Evolutionary conservation across 2,797 vertebrate species (phyloP), one percentile per base, ranked within the genome.

Genomic region (Cephalopachus bancanus): DNA sequence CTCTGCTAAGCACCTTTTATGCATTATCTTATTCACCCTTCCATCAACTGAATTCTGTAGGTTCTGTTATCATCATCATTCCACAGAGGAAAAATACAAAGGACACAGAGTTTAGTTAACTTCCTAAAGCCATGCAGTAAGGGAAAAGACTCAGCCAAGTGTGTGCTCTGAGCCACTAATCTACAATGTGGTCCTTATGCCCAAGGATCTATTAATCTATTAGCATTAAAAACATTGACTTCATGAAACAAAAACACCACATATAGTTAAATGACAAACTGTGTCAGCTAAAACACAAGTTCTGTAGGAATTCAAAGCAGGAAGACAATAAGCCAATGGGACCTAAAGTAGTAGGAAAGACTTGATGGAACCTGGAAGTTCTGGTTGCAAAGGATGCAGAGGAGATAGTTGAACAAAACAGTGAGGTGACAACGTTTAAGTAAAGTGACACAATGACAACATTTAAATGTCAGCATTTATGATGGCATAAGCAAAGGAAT

Each of bases 401-500:
- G 55, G 49, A 91, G 83, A 83, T 71, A 28, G 33, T 30, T 78
- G 26, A 93, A 92, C 28, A 94, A 64, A 83, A 83, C 62, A 37
- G 15, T 57, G 0, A 84, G 10, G 28, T 53, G 7, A 76, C 1
- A 10, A 15, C 57, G 53, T 89, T 71, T 88, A 67, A 92, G 16
- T 24, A 74, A 74, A 83, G 64, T 51, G 49, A 17, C 53, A 44
- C 17, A 28, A 55, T n/a, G 86, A 67, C 24, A 20, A 30, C 84
- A 59, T 71, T 88, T 90, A 78, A 75, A 80, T 89, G 80, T 80
- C 51, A 51, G 60, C 71, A 44, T 75, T 87, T 90, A 72, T n/a
- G 30, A 33, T 62, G 51, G n/a, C 28, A 17, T 30, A 72, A 87
- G 28, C 55, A 87, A 96, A 64, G n/a, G 64, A 83, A 49, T 49